Percentiles rank a stretch among this genome's conserved stretches.
Conservation (phyloP, 2,797 vertebrate genomes). For the Capromys pilorides region DNA sequence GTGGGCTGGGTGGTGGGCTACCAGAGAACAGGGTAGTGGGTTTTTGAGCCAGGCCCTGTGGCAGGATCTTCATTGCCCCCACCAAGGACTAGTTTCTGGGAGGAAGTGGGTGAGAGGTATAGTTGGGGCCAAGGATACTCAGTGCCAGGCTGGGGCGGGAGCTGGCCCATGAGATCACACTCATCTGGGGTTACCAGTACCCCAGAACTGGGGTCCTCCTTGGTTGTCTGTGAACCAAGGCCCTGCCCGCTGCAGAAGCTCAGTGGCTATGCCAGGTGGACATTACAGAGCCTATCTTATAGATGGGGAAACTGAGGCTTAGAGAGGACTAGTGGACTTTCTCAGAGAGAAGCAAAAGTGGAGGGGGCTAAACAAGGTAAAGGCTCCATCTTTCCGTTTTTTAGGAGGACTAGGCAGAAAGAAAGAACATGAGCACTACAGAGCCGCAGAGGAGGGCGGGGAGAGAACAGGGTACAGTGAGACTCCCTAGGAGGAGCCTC, state of each 20-base stretch:
- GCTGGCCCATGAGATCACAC: neutral
- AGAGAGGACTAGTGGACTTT: neutral
- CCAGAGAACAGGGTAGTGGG: neutral
- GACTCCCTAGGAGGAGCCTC: conserved; percentile 5
- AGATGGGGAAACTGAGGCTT: conserved; percentile 34
- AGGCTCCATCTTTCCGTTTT: neutral
- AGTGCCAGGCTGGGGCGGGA: neutral
- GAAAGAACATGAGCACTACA: neutral
- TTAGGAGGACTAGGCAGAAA: neutral
- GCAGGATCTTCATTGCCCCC: neutral
- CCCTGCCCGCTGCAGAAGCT: neutral
- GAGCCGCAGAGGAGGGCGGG: neutral
- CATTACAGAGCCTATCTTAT: neutral
- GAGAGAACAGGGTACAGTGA: neutral
- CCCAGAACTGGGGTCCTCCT: neutral
- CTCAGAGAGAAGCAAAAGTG: conserved; percentile 15
- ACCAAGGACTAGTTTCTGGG: neutral
- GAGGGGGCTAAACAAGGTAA: neutral
- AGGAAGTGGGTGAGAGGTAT: neutral
- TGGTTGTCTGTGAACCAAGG: neutral
- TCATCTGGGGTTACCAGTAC: neutral
- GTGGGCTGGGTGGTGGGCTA: neutral
- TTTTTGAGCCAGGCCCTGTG: neutral
- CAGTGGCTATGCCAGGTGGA: neutral
- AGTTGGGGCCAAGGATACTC: neutral